A percentile compares a stretch with the other conserved stretches of the same genome.
Conservation (phyloP, 2,113 vertebrate genomes). For the Apodemus speciosus region DNA sequence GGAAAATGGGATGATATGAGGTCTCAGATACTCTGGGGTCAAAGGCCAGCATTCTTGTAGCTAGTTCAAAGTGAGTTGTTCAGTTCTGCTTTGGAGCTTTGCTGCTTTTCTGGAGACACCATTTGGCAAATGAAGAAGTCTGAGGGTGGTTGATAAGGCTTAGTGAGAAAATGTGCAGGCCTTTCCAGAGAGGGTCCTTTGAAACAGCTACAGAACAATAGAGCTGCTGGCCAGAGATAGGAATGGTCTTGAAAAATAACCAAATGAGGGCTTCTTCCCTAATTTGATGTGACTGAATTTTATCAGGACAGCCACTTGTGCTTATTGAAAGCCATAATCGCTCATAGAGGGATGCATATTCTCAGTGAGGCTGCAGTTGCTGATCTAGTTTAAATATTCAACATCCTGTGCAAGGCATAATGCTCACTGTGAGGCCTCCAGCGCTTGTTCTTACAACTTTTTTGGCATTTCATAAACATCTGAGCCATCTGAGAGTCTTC, state of each 20-base stretch:
- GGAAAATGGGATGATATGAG: neutral
- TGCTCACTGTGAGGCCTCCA: accelerated
- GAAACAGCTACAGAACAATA: slow-evolving; percentile 68
- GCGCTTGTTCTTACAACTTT: neutral
- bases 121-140: slow-evolving; percentile 76
- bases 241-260: slow-evolving; percentile 77
- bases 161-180: slow-evolving; percentile 51
- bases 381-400: neutral
- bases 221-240: slow-evolving; percentile 74
- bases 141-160: slow-evolving; percentile 78
- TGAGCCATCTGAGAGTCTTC: neutral
- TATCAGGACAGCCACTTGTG: slow-evolving; percentile 54
- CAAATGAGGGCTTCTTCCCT: slow-evolving; percentile 57
- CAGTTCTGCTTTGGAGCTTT: neutral
- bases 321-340: slow-evolving; percentile 34
- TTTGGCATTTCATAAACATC: neutral
- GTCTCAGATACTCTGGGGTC: neutral
- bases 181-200: slow-evolving; percentile 74
- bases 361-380: neutral
- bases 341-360: slow-evolving; percentile 37
- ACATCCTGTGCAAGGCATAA: neutral
- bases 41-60: neutral
- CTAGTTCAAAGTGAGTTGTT: slow-evolving; percentile 19
- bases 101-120: slow-evolving; percentile 17
- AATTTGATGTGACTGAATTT: slow-evolving; percentile 55